Percentiles rank a stretch among this genome's conserved stretches.
Conservation (phyloP, 2,797 vertebrate species). For the Zalophus californianus region DNA sequence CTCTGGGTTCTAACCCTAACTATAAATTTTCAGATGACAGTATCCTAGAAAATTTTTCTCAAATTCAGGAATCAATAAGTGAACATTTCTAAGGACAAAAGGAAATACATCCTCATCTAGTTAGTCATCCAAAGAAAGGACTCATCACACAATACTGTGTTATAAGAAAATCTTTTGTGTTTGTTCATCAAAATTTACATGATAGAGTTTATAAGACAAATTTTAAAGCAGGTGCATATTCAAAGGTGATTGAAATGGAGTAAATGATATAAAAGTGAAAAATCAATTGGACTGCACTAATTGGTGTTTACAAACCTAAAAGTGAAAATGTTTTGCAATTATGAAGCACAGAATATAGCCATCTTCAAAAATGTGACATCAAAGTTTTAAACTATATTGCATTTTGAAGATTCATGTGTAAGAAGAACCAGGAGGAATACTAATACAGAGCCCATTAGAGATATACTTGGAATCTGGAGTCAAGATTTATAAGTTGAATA, state of each 20-base stretch:
- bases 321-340: conserved; percentile 27
- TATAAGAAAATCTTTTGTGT: neutral
- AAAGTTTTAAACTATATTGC: neutral
- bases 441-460: neutral
- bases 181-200: conserved; percentile 12
- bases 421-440: neutral
- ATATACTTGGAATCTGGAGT: conserved; percentile 13
- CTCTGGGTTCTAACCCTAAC: neutral
- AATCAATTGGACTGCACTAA: neutral
- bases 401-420: conserved; percentile 12
- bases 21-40: neutral
- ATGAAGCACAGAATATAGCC: neutral
- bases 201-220: neutral
- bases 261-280: neutral
- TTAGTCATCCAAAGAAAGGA: conserved; percentile 7
- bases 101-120: neutral
- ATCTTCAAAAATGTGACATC: neutral
- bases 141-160: neutral
- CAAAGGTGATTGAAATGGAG: neutral
- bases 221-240: conserved; percentile 19
- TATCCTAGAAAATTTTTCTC: neutral
- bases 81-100: neutral
- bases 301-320: conserved; percentile 39
- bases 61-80: neutral
- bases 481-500: neutral